A percentile compares a stretch with the other conserved stretches of the same genome.
These are phyloP conservation scores for Drosophila bocki DNA, from an alignment of 1,140 invertebrate species.

Conservation along the genomic window DNA sequence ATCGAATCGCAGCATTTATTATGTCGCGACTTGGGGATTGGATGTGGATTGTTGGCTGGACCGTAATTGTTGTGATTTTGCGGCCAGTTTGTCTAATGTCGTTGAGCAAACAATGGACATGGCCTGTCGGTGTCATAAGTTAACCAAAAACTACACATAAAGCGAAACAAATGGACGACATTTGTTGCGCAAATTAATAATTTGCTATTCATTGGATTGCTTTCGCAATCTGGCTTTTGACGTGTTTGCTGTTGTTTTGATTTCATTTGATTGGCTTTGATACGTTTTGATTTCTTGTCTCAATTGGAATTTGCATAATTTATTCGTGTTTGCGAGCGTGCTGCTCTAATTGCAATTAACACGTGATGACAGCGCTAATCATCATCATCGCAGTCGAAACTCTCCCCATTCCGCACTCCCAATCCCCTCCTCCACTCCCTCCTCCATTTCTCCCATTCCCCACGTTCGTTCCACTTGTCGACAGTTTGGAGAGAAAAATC, in stretches of 20 bases:
- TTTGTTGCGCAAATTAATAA: conserved; percentile 79
- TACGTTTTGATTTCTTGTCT: conserved; percentile 62
- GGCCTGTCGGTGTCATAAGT: conserved; percentile 67
- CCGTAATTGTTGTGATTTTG: conserved; percentile 49
- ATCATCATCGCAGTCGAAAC: conserved; percentile 39
- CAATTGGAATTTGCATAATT: conserved; percentile 54
- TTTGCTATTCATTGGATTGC: conserved; percentile 35
- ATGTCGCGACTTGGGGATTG: conserved; percentile 53
- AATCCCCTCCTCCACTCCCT: conserved; percentile 1
- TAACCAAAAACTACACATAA: conserved; percentile 25
- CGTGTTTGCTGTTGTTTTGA: conserved; percentile 35
- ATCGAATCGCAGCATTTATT: conserved; percentile 83
- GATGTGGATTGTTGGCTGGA: conserved; percentile 50
- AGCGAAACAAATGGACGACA: conserved; percentile 59
- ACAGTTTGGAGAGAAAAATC: conserved; percentile 66
- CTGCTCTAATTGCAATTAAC: conserved; percentile 79
- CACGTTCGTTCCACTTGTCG: conserved; percentile 55
- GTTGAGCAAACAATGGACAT: conserved; percentile 79
- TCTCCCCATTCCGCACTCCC: conserved; percentile 1
- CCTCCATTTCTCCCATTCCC: conserved; percentile 16
- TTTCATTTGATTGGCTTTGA: conserved; percentile 28
- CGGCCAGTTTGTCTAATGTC: conserved; percentile 74
- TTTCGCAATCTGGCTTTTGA: conserved; percentile 48
- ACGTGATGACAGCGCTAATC: conserved; percentile 68
- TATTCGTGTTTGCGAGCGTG: conserved; percentile 41